Evolutionary conservation across 2,888 invertebrate genomes (phyloP).

Genomic region (Eledona agricola): DNA sequence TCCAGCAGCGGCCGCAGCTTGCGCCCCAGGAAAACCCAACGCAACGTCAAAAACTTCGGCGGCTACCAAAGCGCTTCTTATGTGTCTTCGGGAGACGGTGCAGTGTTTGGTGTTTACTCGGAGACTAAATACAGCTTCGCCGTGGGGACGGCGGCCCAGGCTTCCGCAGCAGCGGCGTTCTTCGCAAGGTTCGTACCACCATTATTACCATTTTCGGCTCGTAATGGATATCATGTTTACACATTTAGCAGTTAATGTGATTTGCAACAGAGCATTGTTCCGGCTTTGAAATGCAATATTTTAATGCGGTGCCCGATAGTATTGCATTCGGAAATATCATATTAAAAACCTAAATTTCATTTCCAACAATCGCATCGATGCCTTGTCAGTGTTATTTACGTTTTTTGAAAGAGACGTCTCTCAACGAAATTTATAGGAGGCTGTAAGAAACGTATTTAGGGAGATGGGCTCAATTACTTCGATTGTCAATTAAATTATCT

Average conservation of each 20-base stretch:
- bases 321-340: background rate
- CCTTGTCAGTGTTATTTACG: constrained; percentile 7
- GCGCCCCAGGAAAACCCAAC: constrained; percentile 25
- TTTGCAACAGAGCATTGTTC: no score
- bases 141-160: constrained; percentile 65
- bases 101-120: constrained; percentile 59
- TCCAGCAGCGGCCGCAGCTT: constrained; percentile 1
- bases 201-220: constrained; percentile 5
- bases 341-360: background rate
- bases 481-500: constrained; percentile 9
- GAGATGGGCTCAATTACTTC: constrained; percentile 4
- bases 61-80: constrained; percentile 47
- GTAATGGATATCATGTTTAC: constrained; percentile 1
- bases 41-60: constrained; percentile 34
- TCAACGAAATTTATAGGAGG: constrained; percentile 7
- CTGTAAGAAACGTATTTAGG: constrained; percentile 1
- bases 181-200: constrained; percentile 65
- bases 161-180: constrained; percentile 69
- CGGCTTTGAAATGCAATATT: no score
- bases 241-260: constrained; percentile 1
- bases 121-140: constrained; percentile 67
- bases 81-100: constrained; percentile 44
- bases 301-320: background rate
- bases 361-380: background rate
- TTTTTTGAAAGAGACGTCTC: constrained; percentile 6